Evolutionary conservation across 2,113 vertebrate species (phyloP).

Genomic region (Myodes glareolus): DNA sequence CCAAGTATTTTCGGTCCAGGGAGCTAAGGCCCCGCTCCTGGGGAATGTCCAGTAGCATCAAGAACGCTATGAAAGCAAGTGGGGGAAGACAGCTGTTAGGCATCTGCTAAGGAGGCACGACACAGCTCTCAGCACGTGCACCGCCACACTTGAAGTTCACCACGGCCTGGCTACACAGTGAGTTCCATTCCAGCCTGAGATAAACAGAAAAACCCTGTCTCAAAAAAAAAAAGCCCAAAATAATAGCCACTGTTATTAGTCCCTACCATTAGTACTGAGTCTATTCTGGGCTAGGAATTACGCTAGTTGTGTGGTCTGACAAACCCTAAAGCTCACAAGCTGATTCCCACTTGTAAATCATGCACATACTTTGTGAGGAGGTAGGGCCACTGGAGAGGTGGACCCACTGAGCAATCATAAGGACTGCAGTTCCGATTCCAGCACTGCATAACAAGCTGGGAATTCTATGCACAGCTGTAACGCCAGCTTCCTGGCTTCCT

Average conservation of each 20-base stretch:
- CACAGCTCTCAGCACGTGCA: fast-evolving
- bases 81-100: neutral
- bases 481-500: neutral
- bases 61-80: constrained; percentile 86
- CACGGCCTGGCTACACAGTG: neutral
- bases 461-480: neutral
- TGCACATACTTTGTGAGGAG: neutral
- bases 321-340: neutral
- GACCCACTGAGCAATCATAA: neutral
- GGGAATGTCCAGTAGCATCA: constrained; percentile 95
- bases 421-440: neutral
- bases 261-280: neutral
- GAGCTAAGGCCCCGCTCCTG: constrained; percentile 95
- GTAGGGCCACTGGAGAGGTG: neutral
- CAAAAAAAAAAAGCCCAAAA: neutral
- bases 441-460: neutral
- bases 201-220: neutral
- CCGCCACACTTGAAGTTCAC: neutral
- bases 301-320: neutral
- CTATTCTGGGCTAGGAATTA: neutral
- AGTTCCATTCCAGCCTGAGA: neutral
- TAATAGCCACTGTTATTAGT: neutral
- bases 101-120: neutral
- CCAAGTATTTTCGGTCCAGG: constrained; percentile 94
- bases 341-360: neutral